phyloP scores from a whole-genome alignment of 1,140 invertebrate species.

The Papilio dardanus region DNA sequence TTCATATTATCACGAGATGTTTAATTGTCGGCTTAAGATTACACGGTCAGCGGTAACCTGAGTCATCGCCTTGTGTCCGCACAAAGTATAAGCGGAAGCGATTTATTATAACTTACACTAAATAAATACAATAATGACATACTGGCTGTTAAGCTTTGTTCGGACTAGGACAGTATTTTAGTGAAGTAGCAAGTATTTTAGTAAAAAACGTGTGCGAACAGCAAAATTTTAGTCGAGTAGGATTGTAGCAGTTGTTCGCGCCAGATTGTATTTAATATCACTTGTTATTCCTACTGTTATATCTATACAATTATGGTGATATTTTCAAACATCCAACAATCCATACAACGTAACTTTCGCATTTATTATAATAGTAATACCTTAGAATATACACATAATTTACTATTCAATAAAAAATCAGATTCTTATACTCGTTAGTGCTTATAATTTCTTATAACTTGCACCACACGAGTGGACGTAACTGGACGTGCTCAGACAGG shows the following conservation, averaged over 20 bases:
- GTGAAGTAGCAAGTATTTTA: too few species aligned
- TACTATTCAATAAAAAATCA: neutral
- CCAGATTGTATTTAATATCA: too few species aligned
- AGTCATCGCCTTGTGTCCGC: slow-evolving; percentile 45
- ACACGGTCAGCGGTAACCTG: slow-evolving; percentile 63
- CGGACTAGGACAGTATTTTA: neutral
- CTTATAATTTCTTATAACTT: slow-evolving; percentile 31
- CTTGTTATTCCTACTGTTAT: too few species aligned
- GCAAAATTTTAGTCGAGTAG: too few species aligned
- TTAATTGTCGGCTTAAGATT: slow-evolving; percentile 58
- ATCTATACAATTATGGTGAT: too few species aligned
- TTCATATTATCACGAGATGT: slow-evolving; percentile 46
- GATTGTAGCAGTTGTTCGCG: too few species aligned
- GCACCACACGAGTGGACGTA: slow-evolving; percentile 39
- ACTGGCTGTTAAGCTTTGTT: too few species aligned
- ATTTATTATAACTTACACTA: neutral
- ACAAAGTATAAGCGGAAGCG: slow-evolving; percentile 35
- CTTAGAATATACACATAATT: neutral
- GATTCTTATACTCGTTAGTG: slow-evolving; percentile 13
- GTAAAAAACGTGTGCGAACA: too few species aligned
- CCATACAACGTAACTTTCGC: too few species aligned
- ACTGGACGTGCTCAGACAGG: slow-evolving; percentile 49
- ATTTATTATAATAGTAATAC: too few species aligned
- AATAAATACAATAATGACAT: neutral
- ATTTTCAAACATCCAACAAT: too few species aligned